These are phyloP conservation scores for Neria commutata DNA, from an alignment of 2,888 invertebrate species.

Conservation along the genomic window DNA sequence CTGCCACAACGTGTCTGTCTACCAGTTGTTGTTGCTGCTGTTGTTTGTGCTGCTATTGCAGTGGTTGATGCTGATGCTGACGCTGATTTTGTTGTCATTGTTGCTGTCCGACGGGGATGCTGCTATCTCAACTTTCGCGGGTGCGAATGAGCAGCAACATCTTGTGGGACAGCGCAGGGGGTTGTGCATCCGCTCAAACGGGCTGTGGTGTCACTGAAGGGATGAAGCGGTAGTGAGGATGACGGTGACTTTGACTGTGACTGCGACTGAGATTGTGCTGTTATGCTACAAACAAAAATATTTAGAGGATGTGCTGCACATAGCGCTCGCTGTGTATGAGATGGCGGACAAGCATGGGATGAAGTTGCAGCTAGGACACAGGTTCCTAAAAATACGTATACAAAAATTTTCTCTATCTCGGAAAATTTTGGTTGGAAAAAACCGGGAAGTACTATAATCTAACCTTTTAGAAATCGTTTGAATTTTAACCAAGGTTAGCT, in stretches of 20 bases:
- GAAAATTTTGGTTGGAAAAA: too few relatives aligned
- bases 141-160: slow-evolving; percentile 34
- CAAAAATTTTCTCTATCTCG: too few relatives aligned
- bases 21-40: slow-evolving; percentile 10
- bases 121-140: slow-evolving; percentile 27
- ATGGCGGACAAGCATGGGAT: neutral
- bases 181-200: neutral
- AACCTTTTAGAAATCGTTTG: too few relatives aligned
- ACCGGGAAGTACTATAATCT: too few relatives aligned
- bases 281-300: slow-evolving; percentile 48
- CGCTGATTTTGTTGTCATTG: slow-evolving; percentile 20
- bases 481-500: too few relatives aligned
- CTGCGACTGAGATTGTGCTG: slow-evolving; percentile 30
- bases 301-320: slow-evolving; percentile 31
- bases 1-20: slow-evolving; percentile 26
- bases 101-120: slow-evolving; percentile 42
- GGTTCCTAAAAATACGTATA: too few relatives aligned
- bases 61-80: slow-evolving; percentile 11
- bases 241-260: too few relatives aligned
- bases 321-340: slow-evolving; percentile 25
- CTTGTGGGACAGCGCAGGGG: slow-evolving; percentile 1
- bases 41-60: slow-evolving; percentile 6
- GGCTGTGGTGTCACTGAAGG: slow-evolving; percentile 35
- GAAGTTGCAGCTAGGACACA: neutral
- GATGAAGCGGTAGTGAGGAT: too few relatives aligned